Evolutionary conservation across 1,140 invertebrate genomes (phyloP).

Genomic region (Drosophila arizonae): DNA sequence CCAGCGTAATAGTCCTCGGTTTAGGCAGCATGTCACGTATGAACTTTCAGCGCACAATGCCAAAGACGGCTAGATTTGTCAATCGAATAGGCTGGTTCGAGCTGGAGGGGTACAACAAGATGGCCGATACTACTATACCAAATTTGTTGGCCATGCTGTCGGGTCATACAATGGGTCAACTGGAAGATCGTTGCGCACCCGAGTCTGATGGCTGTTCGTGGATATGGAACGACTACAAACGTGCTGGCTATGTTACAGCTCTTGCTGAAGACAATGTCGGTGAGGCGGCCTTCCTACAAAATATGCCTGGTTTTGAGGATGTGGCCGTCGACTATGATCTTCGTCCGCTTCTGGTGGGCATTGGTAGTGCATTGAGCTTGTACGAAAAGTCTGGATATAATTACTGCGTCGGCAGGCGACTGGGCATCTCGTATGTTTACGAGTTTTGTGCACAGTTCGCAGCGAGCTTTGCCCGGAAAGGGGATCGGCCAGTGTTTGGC

Average conservation of each 20-base stretch:
- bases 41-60: conserved; percentile 78
- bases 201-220: neutral
- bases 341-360: conserved; percentile 87
- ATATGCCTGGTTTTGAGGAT: conserved; percentile 87
- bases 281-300: conserved; percentile 91
- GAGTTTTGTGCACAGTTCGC: conserved; percentile 85
- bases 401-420: conserved; percentile 85
- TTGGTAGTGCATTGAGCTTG: conserved; percentile 68
- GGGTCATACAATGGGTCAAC: neutral
- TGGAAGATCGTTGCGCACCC: neutral
- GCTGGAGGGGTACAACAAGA: conserved; percentile 62
- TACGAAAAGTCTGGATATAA: conserved; percentile 9
- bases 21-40: conserved; percentile 61
- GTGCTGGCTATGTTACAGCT: conserved; percentile 88
- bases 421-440: conserved; percentile 84
- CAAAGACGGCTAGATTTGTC: conserved; percentile 45
- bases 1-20: conserved; percentile 59
- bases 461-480: conserved; percentile 47
- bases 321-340: conserved; percentile 92
- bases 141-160: conserved; percentile 42
- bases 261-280: conserved; percentile 89
- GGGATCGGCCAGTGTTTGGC: conserved; percentile 85
- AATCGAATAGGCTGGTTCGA: conserved; percentile 47
- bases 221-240: conserved; percentile 63
- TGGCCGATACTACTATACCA: conserved; percentile 18